Percentiles rank a stretch among this genome's conserved stretches.
phyloP scores from a whole-genome alignment of 64 coral and sea anemone species.

The Pachyseris speciosa region DNA sequence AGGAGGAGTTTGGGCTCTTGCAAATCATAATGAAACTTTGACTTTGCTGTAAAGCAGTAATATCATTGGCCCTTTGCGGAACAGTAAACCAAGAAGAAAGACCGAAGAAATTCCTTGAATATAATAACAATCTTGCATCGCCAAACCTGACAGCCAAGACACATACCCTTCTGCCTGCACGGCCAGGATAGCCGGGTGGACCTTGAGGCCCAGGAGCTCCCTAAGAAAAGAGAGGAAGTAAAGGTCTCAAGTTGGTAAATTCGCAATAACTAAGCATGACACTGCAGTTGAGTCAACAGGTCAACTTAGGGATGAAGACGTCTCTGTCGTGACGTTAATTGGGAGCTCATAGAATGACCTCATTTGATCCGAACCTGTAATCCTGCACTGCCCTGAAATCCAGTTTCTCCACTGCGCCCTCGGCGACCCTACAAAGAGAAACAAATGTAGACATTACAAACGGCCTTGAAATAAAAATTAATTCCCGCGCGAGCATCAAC shows the following conservation, averaged over 20 bases:
- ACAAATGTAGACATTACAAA: background rate
- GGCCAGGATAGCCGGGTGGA: conserved; percentile 1
- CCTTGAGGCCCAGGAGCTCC: conserved; percentile 12
- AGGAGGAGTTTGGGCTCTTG: too few species aligned
- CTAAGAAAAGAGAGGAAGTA: background rate
- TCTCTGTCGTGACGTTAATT: too few species aligned
- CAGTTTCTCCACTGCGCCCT: background rate
- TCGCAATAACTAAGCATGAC: background rate
- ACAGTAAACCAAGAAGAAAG: too few species aligned
- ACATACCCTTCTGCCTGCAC: conserved; percentile 12
- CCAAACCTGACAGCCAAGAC: background rate
- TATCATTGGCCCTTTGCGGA: too few species aligned
- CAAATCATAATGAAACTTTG: too few species aligned
- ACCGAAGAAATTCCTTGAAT: too few species aligned
- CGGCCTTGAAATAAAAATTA: too few species aligned
- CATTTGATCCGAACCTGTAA: background rate
- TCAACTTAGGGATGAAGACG: too few species aligned
- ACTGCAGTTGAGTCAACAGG: background rate
- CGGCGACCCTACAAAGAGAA: conserved; percentile 18
- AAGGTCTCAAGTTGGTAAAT: background rate
- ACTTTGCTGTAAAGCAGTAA: too few species aligned
- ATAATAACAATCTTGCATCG: too few species aligned
- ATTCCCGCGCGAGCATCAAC: too few species aligned
- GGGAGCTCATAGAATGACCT: too few species aligned
- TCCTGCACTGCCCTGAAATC: background rate